phyloP scores from a whole-genome alignment of 2,113 vertebrate genomes.

The Pseudonaja textilis region DNA sequence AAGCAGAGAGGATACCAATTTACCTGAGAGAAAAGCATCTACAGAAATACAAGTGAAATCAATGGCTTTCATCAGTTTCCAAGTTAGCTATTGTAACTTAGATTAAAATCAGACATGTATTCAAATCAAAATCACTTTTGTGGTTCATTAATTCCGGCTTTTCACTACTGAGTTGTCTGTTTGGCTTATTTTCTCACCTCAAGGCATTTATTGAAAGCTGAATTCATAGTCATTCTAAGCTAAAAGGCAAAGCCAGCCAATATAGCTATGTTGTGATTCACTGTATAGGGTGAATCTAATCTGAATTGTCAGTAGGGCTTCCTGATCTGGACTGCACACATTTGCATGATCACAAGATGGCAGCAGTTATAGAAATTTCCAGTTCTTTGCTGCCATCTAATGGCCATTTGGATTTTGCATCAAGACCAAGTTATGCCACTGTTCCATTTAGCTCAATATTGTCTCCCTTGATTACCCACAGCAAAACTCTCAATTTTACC shows the following conservation, averaged over 20 bases:
- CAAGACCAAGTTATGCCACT: not conserved
- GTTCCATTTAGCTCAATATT: not conserved
- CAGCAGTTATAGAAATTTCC: not conserved
- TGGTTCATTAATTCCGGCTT: conserved; percentile 24
- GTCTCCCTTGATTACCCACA: not conserved
- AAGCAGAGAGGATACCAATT: not conserved
- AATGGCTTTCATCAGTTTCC: conserved; percentile 31
- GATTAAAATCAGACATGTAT: not conserved
- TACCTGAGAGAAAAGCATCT: not conserved
- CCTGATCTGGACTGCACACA: not conserved
- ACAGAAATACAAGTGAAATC: conserved; percentile 31
- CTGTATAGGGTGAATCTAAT: not conserved
- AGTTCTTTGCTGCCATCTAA: not conserved
- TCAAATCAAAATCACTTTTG: conserved; percentile 35
- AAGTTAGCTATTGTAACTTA: conserved; percentile 35
- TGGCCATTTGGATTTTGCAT: not conserved
- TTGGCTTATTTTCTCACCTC: not conserved
- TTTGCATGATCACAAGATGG: not conserved
- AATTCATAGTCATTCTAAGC: not conserved
- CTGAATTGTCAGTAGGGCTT: not conserved
- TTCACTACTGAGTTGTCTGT: not conserved
- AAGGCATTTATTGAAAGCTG: not conserved
- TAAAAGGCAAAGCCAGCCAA: not conserved
- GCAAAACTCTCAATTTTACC: not conserved
- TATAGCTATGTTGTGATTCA: not conserved